phyloP scores from a whole-genome alignment of 2,113 vertebrate species.

The Dromas ardeola region DNA sequence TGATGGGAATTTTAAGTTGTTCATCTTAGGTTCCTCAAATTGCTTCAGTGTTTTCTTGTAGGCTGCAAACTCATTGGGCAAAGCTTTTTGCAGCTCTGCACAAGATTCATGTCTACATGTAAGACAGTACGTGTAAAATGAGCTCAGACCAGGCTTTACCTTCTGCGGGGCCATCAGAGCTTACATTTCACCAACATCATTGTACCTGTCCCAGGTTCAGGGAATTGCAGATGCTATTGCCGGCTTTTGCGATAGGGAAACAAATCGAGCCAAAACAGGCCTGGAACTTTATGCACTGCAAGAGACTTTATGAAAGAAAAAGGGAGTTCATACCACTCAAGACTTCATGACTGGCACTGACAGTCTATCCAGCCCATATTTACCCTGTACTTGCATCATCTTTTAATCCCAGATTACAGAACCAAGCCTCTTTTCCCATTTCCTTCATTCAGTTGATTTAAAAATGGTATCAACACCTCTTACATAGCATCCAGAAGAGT shows the following conservation, averaged over 20 bases:
- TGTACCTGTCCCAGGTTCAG: neutral
- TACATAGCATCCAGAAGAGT: neutral
- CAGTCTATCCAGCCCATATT: neutral
- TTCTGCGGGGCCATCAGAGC: neutral
- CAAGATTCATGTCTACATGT: neutral
- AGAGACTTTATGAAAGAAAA: neutral
- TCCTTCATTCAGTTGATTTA: neutral
- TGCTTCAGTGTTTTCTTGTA: neutral
- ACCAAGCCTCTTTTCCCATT: neutral
- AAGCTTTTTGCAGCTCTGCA: neutral
- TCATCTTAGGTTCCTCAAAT: neutral
- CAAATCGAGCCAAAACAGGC: neutral
- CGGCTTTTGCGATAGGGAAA: neutral
- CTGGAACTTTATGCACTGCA: neutral
- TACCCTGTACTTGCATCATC: neutral
- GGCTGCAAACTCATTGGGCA: neutral
- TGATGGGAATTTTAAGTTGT: neutral
- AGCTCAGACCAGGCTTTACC: neutral
- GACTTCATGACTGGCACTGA: neutral
- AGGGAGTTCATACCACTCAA: neutral
- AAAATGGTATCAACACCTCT: neutral
- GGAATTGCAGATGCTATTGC: neutral
- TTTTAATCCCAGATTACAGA: neutral
- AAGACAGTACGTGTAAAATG: neutral
- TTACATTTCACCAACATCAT: neutral